A percentile compares a stretch with the other conserved stretches of the same genome.
These are phyloP conservation scores for Drosophila micromelanica DNA, from an alignment of 1,140 invertebrate species.

Conservation along the genomic window DNA sequence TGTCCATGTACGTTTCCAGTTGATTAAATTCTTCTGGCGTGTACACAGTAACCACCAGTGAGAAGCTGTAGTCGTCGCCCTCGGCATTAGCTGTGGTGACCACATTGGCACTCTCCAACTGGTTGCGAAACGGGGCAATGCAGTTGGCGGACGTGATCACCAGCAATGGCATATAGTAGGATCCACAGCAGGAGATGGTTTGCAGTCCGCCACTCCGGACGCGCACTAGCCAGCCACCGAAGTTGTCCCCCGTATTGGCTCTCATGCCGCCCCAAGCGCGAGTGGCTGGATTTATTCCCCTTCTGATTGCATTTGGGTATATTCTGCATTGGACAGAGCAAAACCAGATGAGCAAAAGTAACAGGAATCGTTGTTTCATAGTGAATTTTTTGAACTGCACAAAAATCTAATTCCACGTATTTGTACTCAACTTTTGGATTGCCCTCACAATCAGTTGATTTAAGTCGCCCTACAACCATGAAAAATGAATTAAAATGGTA, in stretches of 20 bases:
- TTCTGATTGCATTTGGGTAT: conserved; percentile 14
- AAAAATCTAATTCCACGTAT: no score
- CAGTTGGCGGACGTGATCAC: conserved; percentile 48
- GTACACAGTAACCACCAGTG: conserved; percentile 24
- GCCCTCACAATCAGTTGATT: no score
- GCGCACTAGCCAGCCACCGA: conserved; percentile 44
- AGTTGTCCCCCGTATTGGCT: conserved; percentile 11
- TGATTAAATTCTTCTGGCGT: conserved; percentile 6
- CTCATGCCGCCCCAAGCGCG: conserved; percentile 28
- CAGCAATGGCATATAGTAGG: conserved; percentile 29
- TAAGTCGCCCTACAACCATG: no score
- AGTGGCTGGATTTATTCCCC: background rate
- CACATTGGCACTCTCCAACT: conserved; percentile 5
- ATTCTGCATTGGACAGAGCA: conserved; percentile 4
- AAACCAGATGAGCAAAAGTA: background rate
- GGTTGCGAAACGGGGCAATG: conserved; percentile 25
- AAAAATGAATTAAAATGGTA: no score
- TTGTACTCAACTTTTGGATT: no score
- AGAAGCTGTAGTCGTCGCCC: conserved; percentile 3
- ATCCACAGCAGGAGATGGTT: conserved; percentile 28
- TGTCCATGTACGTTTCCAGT: conserved; percentile 25
- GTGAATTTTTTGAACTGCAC: no score
- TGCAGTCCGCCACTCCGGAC: conserved; percentile 3
- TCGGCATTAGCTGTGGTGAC: conserved; percentile 16
- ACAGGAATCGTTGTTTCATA: background rate